Evolutionary conservation across 2,888 invertebrate species (phyloP), one percentile per base, ranked within the genome.

Genomic region (Glomeris marginata): DNA sequence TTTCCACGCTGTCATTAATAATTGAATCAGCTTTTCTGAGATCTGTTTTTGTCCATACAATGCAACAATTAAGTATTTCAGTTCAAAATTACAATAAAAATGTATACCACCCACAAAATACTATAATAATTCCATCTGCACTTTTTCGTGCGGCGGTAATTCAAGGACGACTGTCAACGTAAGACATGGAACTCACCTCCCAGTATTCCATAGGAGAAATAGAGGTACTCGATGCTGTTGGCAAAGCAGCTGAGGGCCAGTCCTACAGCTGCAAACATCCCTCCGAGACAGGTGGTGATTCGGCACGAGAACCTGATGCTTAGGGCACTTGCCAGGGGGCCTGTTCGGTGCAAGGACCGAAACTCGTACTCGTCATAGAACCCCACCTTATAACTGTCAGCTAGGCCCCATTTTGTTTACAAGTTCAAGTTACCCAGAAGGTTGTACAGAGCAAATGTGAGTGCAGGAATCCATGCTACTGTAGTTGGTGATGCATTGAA

Each of bases 401-500:
- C n/a, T n/a, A n/a, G n/a, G n/a, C n/a, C n/a, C n/a, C n/a, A n/a
- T n/a, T n/a, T n/a, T n/a, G n/a, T n/a, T n/a, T n/a, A 5, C 11
- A 20, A 5, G 11, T 18, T n/a, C 4, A 42, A 33, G 36, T 41
- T 45, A 85, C 86, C 86, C 63, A 86, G 72, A 57, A 86, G 86
- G 66, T 85, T 86, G 72, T 86, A 87, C 2, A 87, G 72, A 66
- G 86, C 87, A 64, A 87, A 87, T 62, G 86, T 86, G 6, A 87
- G 66, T 0, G 86, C 84, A n/a, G 85, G 85, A 58, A 87, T 84
- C 72, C 84, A 85, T 0, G 84, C 78, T 0, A 84, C 83, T 8
- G 78, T 75, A 0, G 82, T 74, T 1, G 80, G 76, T 2, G 80
- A 75, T 0, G 83, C 75, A 3, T 83, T 65, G 63, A 86, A 87